Evolutionary conservation across 2,888 invertebrate species (phyloP).

Genomic region (Nymphalis urticae): DNA sequence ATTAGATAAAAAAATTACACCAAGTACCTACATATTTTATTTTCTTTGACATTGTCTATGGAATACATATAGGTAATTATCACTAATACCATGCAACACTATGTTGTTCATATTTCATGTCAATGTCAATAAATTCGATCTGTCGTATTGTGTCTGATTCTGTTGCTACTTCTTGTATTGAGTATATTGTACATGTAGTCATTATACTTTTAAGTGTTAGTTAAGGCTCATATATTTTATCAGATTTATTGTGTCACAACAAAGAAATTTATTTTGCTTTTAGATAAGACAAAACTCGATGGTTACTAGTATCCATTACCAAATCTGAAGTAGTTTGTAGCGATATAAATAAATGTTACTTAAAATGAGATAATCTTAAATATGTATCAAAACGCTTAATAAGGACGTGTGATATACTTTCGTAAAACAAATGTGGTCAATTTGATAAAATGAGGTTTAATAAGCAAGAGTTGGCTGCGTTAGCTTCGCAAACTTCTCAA

Average conservation of each 20-base stretch:
- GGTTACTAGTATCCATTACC: background rate
- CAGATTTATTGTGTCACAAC: background rate
- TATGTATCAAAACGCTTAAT: conserved; percentile 9
- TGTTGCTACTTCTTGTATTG: conserved; percentile 4
- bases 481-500: conserved; percentile 92
- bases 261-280: background rate
- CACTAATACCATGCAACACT: background rate
- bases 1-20: too few relatives aligned
- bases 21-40: too few relatives aligned
- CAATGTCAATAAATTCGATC: conserved; percentile 1
- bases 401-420: conserved; percentile 34
- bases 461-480: conserved; percentile 90
- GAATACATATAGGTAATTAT: background rate
- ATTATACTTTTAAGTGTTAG: background rate
- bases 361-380: conserved; percentile 19
- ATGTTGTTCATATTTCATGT: background rate
- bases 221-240: conserved; percentile 1
- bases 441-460: conserved; percentile 90
- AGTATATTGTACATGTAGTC: too few relatives aligned
- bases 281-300: background rate
- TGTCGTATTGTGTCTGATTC: background rate
- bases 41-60: background rate
- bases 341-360: conserved; percentile 1
- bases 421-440: conserved; percentile 29
- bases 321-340: background rate